These are phyloP conservation scores for Gymnothorax javanicus DNA, from an alignment of 2,797 vertebrate species.

Conservation along the genomic window DNA sequence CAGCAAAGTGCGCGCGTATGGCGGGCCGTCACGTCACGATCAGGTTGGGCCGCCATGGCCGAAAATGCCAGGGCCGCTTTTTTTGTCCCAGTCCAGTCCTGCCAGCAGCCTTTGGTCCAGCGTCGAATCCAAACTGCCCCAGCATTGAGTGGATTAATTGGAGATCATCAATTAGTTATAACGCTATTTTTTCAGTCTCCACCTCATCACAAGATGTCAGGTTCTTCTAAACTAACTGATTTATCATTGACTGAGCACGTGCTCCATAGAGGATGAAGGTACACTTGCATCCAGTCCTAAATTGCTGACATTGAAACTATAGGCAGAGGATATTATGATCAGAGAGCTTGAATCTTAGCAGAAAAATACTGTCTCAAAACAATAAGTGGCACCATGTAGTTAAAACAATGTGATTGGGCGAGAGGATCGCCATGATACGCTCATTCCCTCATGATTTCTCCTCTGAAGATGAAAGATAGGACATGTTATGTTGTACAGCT, in stretches of 20 bases:
- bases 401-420: neutral
- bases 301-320: neutral
- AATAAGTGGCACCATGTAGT: neutral
- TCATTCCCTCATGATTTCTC: neutral
- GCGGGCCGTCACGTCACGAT: no score
- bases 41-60: no score
- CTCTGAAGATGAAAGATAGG: slow-evolving; percentile 13
- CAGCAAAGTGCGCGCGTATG: no score
- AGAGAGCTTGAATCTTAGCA: neutral
- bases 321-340: neutral
- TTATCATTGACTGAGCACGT: neutral
- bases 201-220: neutral
- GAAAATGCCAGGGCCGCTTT: no score
- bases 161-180: neutral
- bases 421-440: neutral
- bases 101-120: neutral
- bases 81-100: no score
- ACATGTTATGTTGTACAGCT: neutral
- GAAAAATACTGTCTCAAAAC: neutral
- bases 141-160: neutral
- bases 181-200: neutral
- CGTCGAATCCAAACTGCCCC: neutral
- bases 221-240: neutral
- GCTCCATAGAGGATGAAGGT: no score
- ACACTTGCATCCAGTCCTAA: neutral